Evolutionary conservation across 37 sponge, comb jelly and placozoan species (phyloP), one percentile per base, ranked within the genome.

Genomic region (Ephydatia muelleri): DNA sequence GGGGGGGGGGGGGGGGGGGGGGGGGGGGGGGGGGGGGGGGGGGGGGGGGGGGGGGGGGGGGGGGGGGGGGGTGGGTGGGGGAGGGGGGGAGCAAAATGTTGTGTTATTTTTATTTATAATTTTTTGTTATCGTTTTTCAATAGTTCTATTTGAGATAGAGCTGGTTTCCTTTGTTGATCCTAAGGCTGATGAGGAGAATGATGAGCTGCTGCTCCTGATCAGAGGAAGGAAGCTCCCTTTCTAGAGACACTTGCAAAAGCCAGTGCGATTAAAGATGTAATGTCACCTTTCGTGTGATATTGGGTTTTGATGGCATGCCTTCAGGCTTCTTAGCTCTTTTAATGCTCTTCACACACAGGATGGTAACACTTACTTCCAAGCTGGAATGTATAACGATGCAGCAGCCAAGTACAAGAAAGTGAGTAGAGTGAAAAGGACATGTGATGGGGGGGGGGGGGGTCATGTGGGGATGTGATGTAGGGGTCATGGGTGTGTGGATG

Each of bases 111-210:
- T 34, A 70, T 65, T 3, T 27, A 5, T 1, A 30, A 38, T 48
- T 26, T 68, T 16, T 29, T 77, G 2, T 28, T 16, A n/a, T 85
- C 28, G 49, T n/a, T 57, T 28, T 64, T 64, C 38, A 30, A 0
- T 70, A 93, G 93, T 95, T 71, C 43, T 95, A 77, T 95, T 85
- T 87, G 96, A 95, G 83, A 88, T 97, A 35, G 97, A 97, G 82
- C 66, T 97, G 75, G 38, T 97, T 47, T 87, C 87, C 30, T 97
- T 92, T 83, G 87, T 94, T 12, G 95, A 94, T 31, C 35, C 88
- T 77, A 75, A 82, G 30, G 88, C 89, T 21, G 91, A 91, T 48
- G 93, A 92, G 0, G 87, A 82, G 8, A 92, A 71, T 78, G 82
- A 66, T 16, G 28, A 34, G 3, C 81, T 89, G n/a, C n/a, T n/a